Base-by-base conservation (phyloP, 1,140 invertebrate genomes). In the Lithobius niger region DNA sequence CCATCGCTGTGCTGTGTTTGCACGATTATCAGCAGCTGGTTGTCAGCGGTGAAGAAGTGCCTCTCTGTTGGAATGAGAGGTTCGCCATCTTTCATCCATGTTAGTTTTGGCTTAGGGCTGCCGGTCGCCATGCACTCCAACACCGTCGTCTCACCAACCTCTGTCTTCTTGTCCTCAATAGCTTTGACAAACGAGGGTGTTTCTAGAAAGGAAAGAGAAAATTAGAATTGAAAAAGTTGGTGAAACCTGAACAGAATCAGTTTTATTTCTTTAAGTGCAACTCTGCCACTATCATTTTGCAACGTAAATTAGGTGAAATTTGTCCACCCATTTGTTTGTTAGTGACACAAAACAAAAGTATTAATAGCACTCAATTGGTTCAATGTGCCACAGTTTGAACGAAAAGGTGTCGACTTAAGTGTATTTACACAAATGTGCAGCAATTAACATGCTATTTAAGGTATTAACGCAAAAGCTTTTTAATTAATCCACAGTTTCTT, bases 51-150 rank as follows among this genome's bases (percentile, higher is more conserved):
- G 56, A 92, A 86, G 66, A 86, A 91, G 65, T 85, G 80, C 0
- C 88, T 74, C 44, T 85, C 80, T 0, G 83, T 82, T 26, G 75
- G 71, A n/a, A 76, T 70, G 21, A 95, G 73, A 1, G 80, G 76
- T 52, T 77, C 74, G 24, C 82, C 83, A 71, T 95, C 84, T 75
- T 95, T 95, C 16, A 77, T 77, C 93, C 93, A 97, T 13, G 77
- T 79, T n/a, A 96, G 73, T 55, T 81, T 81, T 3, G 92, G 90
- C 66, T 84, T 83, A 2, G 91, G 91, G 26, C 82, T 84, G 0
- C 90, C 87, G 47, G 82, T 79, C 24, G 84, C 83, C 75, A 88
- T 82, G 69, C 92, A 97, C 65, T 92, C 84, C 27, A 96, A 67
- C 0, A 93, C 88, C 47, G 85, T 81, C 19, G 84, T 83, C 45